A percentile compares a stretch with the other conserved stretches of the same genome.
These are phyloP conservation scores for Mustela erminea DNA, from an alignment of 2,797 vertebrate species.

Conservation along the genomic window DNA sequence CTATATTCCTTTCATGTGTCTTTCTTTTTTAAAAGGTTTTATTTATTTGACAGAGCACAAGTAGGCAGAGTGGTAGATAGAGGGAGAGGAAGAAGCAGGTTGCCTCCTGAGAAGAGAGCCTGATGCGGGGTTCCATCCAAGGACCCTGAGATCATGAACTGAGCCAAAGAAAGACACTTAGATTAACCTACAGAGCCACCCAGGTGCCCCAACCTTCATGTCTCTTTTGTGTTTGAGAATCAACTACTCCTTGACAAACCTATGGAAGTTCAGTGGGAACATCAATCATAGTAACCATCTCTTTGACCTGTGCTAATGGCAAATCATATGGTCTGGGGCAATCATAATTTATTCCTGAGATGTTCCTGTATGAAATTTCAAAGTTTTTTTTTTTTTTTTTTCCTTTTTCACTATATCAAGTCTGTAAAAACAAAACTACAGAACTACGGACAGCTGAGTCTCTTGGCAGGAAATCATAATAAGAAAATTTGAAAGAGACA, in stretches of 20 bases:
- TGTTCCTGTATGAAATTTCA: neutral
- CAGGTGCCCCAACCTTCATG: neutral
- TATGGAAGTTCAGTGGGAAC: neutral
- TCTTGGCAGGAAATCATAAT: neutral
- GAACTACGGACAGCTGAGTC: neutral
- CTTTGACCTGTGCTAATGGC: neutral
- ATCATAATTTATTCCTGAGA: neutral
- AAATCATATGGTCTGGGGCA: neutral
- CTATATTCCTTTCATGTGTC: neutral
- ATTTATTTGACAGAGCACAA: no score
- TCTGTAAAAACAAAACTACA: neutral
- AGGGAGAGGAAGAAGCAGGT: no score
- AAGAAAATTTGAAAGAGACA: neutral
- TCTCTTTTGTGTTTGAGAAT: neutral
- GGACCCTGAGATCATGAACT: no score
- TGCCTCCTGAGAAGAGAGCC: no score
- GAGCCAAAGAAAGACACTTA: no score
- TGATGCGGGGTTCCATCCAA: no score
- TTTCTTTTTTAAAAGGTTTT: neutral
- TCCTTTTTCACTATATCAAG: neutral
- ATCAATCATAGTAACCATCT: neutral
- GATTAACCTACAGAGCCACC: no score
- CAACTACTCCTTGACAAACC: neutral
- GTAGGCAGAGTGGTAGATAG: no score
- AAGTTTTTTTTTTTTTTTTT: neutral